Evolutionary conservation across 2,113 vertebrate species (phyloP).

Genomic region (Etheostoma cragini): DNA sequence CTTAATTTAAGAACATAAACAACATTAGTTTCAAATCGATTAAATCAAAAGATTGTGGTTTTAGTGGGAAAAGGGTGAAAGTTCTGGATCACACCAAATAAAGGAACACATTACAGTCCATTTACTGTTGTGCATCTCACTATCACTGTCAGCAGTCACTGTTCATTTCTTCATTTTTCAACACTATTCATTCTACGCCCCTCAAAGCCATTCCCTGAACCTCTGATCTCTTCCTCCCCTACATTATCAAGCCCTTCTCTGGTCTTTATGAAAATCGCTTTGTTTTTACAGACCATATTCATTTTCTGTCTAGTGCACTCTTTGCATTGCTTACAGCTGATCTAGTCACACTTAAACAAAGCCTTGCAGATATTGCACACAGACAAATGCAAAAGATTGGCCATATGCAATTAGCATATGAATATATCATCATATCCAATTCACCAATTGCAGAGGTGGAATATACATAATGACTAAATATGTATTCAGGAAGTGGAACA

Average conservation of each 20-base stretch:
- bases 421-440: conserved; percentile 38
- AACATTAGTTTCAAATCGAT: not conserved
- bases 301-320: not conserved
- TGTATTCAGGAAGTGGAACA: conserved; percentile 5
- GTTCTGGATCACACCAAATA: no score
- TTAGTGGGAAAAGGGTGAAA: not conserved
- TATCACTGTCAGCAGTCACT: conserved; percentile 1
- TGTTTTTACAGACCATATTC: conserved; percentile 8
- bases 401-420: not conserved
- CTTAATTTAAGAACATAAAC: not conserved
- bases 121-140: not conserved
- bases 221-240: not conserved
- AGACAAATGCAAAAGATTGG: not conserved
- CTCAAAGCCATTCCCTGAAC: not conserved
- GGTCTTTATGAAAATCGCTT: conserved; percentile 18
- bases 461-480: not conserved
- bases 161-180: not conserved
- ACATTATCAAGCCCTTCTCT: conserved; percentile 15
- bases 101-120: not conserved
- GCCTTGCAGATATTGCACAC: not conserved
- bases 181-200: not conserved
- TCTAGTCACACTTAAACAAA: not conserved
- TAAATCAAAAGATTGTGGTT: not conserved
- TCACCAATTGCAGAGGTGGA: not conserved
- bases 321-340: not conserved